Percentiles rank a stretch among this genome's conserved stretches.
These are phyloP conservation scores for Drosophila kurseongensis DNA, from an alignment of 1,140 invertebrate species.

Conservation along the genomic window DNA sequence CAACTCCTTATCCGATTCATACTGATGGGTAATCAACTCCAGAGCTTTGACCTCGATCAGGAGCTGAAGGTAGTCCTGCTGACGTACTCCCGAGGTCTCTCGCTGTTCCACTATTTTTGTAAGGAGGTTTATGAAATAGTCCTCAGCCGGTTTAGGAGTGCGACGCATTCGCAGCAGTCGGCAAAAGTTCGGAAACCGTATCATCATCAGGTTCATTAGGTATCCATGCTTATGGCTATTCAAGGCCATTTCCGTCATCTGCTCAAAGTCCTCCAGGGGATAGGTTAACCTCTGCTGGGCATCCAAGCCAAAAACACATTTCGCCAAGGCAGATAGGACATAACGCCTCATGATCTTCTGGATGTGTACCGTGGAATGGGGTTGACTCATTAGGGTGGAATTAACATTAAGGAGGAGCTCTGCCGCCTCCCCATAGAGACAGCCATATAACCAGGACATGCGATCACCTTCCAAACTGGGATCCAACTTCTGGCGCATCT, in stretches of 20 bases:
- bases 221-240: constrained; percentile 72
- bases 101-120: constrained; percentile 85
- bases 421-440: constrained; percentile 65
- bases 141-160: constrained; percentile 68
- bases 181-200: constrained; percentile 71
- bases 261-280: constrained; percentile 65
- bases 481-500: constrained; percentile 87
- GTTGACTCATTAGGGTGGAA: constrained; percentile 58
- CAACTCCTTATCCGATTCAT: constrained; percentile 63
- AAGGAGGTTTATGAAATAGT: constrained; percentile 85
- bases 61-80: constrained; percentile 86
- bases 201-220: constrained; percentile 68
- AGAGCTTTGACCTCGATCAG: constrained; percentile 74
- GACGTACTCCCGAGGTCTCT: constrained; percentile 79
- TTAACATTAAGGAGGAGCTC: constrained; percentile 56
- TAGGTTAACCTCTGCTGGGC: constrained; percentile 52
- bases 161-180: constrained; percentile 53
- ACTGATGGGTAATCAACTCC: constrained; percentile 72
- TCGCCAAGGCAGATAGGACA: constrained; percentile 61
- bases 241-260: constrained; percentile 76
- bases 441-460: constrained; percentile 85
- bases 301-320: constrained; percentile 70
- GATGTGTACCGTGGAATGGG: constrained; percentile 67
- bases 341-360: constrained; percentile 73
- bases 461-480: constrained; percentile 87